Percentiles rank a stretch among this genome's conserved stretches.
phyloP scores from a whole-genome alignment of 2,888 invertebrate genomes.

The Phyllotreta striolata region DNA sequence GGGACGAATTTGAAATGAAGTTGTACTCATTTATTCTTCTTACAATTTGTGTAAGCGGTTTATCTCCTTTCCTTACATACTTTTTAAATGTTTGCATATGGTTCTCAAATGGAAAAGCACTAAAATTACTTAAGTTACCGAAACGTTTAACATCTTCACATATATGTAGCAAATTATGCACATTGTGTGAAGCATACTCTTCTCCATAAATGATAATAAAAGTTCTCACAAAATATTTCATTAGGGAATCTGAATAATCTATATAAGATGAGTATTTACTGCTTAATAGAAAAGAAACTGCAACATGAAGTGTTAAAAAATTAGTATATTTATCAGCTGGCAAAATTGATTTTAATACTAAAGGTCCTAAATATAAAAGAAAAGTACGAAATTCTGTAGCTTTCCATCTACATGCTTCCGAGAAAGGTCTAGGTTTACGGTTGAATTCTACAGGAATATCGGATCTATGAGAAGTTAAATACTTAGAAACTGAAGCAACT shows the following conservation, averaged over 20 bases:
- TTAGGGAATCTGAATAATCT: conserved; percentile 9
- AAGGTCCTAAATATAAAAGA: conserved; percentile 24
- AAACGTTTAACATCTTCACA: conserved; percentile 14
- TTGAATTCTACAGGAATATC: conserved; percentile 19
- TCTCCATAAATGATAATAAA: conserved; percentile 14
- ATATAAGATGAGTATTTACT: conserved; percentile 17
- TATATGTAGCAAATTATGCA: conserved; percentile 21
- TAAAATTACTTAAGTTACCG: conserved; percentile 23
- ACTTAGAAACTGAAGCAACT: neutral
- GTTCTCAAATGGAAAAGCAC: conserved; percentile 27
- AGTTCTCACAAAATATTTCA: conserved; percentile 18
- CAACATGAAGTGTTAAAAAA: conserved; percentile 19
- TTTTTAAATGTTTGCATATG: conserved; percentile 21
- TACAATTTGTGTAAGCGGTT: conserved; percentile 26
- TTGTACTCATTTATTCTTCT: conserved; percentile 17
- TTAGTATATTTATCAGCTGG: conserved; percentile 7
- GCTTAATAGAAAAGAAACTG: conserved; percentile 11
- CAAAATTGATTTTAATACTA: conserved; percentile 12
- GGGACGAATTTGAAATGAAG: neutral
- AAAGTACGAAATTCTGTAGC: conserved; percentile 28
- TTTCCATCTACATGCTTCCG: conserved; percentile 20
- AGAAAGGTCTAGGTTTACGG: conserved; percentile 13
- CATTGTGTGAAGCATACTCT: conserved; percentile 24
- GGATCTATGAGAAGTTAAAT: conserved; percentile 7
- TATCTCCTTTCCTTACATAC: conserved; percentile 10